These are phyloP conservation scores for Bembecia ichneumoniformis DNA, from an alignment of 2,888 invertebrate genomes.

Conservation along the genomic window DNA sequence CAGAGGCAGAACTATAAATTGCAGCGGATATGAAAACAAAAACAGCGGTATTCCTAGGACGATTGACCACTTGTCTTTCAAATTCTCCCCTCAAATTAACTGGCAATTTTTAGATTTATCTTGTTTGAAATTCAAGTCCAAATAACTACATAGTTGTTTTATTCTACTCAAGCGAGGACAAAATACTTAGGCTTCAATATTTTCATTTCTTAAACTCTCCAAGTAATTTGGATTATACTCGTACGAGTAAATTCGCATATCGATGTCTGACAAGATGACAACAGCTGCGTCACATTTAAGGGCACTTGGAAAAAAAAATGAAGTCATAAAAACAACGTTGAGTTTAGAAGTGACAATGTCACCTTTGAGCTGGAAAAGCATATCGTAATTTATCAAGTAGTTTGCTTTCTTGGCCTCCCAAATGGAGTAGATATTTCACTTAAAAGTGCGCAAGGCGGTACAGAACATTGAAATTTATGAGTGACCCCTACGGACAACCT, in stretches of 20 bases:
- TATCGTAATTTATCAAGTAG: slow-evolving; percentile 52
- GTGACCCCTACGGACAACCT: slow-evolving; percentile 47
- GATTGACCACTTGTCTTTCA: too few relatives aligned
- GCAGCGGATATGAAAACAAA: too few relatives aligned
- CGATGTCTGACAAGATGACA: background rate
- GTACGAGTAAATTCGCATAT: background rate
- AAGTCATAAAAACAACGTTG: background rate
- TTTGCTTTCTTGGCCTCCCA: slow-evolving; percentile 47
- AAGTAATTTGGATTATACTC: too few relatives aligned
- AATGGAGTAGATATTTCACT: slow-evolving; percentile 61
- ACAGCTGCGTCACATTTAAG: background rate
- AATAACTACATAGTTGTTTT: too few relatives aligned
- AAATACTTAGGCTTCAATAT: too few relatives aligned
- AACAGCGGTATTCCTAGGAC: too few relatives aligned
- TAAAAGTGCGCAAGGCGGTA: slow-evolving; percentile 51
- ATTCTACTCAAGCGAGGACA: too few relatives aligned
- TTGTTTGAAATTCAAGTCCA: too few relatives aligned
- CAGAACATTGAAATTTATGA: slow-evolving; percentile 62
- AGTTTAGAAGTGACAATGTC: background rate
- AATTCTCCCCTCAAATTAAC: too few relatives aligned
- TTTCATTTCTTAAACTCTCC: too few relatives aligned
- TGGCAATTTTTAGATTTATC: too few relatives aligned
- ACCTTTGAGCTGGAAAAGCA: slow-evolving; percentile 2
- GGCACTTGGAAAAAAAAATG: background rate
- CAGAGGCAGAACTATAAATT: too few relatives aligned